phyloP scores from a whole-genome alignment of 2,888 invertebrate species.

The Ametastegia equiseti region DNA sequence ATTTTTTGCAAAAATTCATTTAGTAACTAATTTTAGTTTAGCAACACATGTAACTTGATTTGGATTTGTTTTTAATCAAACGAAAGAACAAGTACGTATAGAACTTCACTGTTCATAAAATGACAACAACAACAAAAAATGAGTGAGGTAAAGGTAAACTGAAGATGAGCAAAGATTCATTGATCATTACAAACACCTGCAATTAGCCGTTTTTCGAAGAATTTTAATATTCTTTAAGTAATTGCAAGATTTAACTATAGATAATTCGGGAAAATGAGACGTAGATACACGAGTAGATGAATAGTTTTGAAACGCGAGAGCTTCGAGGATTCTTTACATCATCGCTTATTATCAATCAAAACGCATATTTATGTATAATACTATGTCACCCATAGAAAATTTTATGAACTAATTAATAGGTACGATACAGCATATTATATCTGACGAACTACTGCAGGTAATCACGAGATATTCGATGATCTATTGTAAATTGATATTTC shows the following conservation, averaged over 20 bases:
- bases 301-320: background rate
- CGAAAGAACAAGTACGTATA: background rate
- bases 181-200: background rate
- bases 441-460: slow-evolving; percentile 16
- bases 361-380: too few species aligned
- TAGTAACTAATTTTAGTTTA: background rate
- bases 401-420: background rate
- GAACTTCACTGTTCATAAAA: background rate
- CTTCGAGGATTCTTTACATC: background rate
- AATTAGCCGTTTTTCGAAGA: background rate
- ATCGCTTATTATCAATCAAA: too few species aligned
- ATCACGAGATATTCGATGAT: background rate
- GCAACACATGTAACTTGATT: background rate
- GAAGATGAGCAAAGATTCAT: background rate
- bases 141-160: background rate
- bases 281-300: background rate
- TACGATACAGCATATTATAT: background rate
- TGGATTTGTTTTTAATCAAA: background rate
- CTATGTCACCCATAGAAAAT: background rate
- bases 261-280: background rate
- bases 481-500: slow-evolving; percentile 6
- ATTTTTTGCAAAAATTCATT: background rate
- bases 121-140: background rate
- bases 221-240: background rate
- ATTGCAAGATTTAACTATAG: background rate